These are phyloP conservation scores for Halictus rubicundus DNA, from an alignment of 1,140 invertebrate species.

Conservation along the genomic window DNA sequence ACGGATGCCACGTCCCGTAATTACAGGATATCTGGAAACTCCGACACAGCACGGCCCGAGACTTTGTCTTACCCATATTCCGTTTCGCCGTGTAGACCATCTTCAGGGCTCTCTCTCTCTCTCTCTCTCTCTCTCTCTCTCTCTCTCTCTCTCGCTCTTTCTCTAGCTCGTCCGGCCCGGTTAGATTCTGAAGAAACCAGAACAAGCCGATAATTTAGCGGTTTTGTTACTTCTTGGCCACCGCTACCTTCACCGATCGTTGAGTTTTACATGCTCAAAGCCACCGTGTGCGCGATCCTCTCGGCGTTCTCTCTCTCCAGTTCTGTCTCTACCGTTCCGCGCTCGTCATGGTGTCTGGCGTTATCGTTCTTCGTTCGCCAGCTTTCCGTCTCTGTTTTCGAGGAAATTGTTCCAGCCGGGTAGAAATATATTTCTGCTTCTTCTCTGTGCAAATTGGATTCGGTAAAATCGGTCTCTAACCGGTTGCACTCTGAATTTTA, in stretches of 20 bases:
- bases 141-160: too few species aligned
- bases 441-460: too few species aligned
- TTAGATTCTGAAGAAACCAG: slow-evolving; percentile 51
- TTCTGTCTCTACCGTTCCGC: neutral
- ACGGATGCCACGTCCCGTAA: slow-evolving; percentile 13
- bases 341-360: neutral
- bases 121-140: too few species aligned
- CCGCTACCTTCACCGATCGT: slow-evolving; percentile 56
- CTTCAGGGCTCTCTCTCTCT: slow-evolving; percentile 30
- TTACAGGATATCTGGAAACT: slow-evolving; percentile 45
- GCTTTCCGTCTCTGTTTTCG: too few species aligned
- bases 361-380: too few species aligned
- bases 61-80: slow-evolving; percentile 62
- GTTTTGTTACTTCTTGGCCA: slow-evolving; percentile 71
- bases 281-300: slow-evolving; percentile 51
- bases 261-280: slow-evolving; percentile 73
- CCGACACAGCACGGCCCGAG: slow-evolving; percentile 5
- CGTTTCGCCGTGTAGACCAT: slow-evolving; percentile 8
- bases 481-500: too few species aligned
- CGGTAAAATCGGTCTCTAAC: too few species aligned
- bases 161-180: too few species aligned
- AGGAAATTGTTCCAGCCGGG: too few species aligned
- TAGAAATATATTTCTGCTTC: too few species aligned
- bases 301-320: neutral
- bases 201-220: slow-evolving; percentile 76